Percentiles rank a stretch among this genome's conserved stretches.
These are phyloP conservation scores for Encarsia formosa DNA, from an alignment of 2,888 invertebrate genomes.

Conservation along the genomic window DNA sequence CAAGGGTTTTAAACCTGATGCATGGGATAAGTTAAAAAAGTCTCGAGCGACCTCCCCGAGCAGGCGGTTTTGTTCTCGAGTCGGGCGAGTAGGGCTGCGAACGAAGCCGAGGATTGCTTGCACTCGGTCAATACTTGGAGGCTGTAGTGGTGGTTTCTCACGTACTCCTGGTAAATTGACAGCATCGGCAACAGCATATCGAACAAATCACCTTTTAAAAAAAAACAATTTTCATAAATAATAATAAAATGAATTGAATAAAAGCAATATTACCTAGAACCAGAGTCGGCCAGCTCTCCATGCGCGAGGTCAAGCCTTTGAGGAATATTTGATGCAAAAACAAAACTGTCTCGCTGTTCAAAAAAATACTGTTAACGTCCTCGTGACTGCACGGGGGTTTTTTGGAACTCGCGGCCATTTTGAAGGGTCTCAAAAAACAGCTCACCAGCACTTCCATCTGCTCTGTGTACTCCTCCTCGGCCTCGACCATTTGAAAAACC, in stretches of 20 bases:
- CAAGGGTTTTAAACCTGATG: no score
- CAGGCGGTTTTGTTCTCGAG: slow-evolving; percentile 83
- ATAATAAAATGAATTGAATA: not conserved
- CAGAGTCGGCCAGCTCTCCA: slow-evolving; percentile 92
- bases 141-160: slow-evolving; percentile 90
- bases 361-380: slow-evolving; percentile 89
- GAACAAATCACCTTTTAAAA: slow-evolving; percentile 75
- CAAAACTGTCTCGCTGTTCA: slow-evolving; percentile 87
- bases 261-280: slow-evolving; percentile 68
- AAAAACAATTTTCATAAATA: not conserved
- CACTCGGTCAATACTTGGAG: slow-evolving; percentile 88
- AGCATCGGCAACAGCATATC: slow-evolving; percentile 93
- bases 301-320: slow-evolving; percentile 83
- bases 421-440: slow-evolving; percentile 83
- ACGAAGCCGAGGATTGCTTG: slow-evolving; percentile 75
- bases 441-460: slow-evolving; percentile 82
- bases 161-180: slow-evolving; percentile 92
- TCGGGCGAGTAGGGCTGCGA: slow-evolving; percentile 72
- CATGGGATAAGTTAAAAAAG: slow-evolving; percentile 90
- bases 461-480: slow-evolving; percentile 88
- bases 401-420: slow-evolving; percentile 92
- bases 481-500: slow-evolving; percentile 88
- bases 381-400: slow-evolving; percentile 90
- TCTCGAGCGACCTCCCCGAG: slow-evolving; percentile 80
- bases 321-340: slow-evolving; percentile 92